Base-by-base conservation (phyloP, 2,797 vertebrate species). In the Gymnodraco acuticeps region DNA sequence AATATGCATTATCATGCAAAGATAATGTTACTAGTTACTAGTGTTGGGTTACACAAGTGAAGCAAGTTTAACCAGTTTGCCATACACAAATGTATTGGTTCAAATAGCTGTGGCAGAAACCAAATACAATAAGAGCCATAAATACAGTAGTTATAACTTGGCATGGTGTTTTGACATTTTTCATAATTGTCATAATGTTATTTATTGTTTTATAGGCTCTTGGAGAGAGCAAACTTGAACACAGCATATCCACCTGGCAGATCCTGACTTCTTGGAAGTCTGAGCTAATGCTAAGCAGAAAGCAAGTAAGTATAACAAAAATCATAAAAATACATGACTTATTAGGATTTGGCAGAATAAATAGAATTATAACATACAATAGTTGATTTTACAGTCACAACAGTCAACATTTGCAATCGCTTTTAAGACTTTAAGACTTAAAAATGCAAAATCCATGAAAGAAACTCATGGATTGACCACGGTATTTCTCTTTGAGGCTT, bases 231-330 rank as follows among this genome's bases (percentile, higher is more conserved):
- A 89, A 62, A 65, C 89, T 95, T 66, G 81, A 89, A 51, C 89
- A 95, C 82, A 88, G 88, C 66, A 71, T 84, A 3, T 92, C 88
- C 68, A 92, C 90, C 78, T 95, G 95, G 95, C 94, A 95, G 80
- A 89, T 95, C 50, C 87, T 95, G n/a, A 94, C 92, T 15, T 93
- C 90, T 46, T 95, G 94, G 94, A 95, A 92, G 79, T 95, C 94
- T 63, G 94, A 95, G 69, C 87, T 94, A 1, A 90, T 93, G 86
- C 78, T 94, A 41, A 89, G n/a, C 64, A 90, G 71, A 73, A 80
- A 88, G 38, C 92, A 95, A 83, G 95, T 95, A 54, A 79, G 87
- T 80, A 43, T 27, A 1, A 58, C 59, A 70, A 53, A 50, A n/a
- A n/a, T n/a, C n/a, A n/a, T n/a, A n/a, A n/a, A n/a, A 46, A 33